Base-by-base conservation (phyloP, 1,140 invertebrate genomes). In the Paracyclopina nana region DNA sequence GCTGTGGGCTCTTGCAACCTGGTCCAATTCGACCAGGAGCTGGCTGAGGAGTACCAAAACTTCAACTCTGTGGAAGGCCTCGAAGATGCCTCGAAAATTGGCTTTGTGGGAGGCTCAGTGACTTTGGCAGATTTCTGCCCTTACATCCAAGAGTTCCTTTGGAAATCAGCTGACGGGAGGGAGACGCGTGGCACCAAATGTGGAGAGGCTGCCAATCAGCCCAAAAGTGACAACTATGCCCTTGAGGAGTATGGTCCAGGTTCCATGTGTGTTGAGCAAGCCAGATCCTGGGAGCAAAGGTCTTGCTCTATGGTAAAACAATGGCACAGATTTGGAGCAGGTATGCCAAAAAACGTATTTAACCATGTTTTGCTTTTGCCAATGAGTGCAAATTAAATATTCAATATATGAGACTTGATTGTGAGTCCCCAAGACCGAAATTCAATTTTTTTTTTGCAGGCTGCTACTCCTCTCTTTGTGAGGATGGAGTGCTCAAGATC, bases 1-100 rank as follows among this genome's bases (percentile, higher is more conserved):
- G 88, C 91, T 0, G 86, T 97, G 0, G 87, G 91, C 0, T 67
- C 98, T 1, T 99, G 94, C 63, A 98, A 99, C 65, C 68, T 99
- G 1, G 76, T 94, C 1, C 72, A 80, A 52, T 85, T 94, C 61
- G 69, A 76, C 9, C 69, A 74, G 40, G 71, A 76, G 26, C 62
- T 98, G 49, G 84, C 86, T 2, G 66, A 70, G 50, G 67, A 78
- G 42, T 97, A 94, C 67, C 86, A 88, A 71, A 38, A 38, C 34
- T 38, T 38, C 8, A 38, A 38, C 34, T 22, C 71, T 90, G 1
- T 74, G 79, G n/a, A 76, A 80, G 58, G 74, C 91, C 14, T 48
- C 57, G 11, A n/a, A n/a, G n/a, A n/a, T n/a, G 46, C 56, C 59
- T 68, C 55, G 4, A 56, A 63, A 27, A 58, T 70, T 4, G 62